Conservation (phyloP, 1,140 invertebrate genomes). For the Megalopta genalis region DNA sequence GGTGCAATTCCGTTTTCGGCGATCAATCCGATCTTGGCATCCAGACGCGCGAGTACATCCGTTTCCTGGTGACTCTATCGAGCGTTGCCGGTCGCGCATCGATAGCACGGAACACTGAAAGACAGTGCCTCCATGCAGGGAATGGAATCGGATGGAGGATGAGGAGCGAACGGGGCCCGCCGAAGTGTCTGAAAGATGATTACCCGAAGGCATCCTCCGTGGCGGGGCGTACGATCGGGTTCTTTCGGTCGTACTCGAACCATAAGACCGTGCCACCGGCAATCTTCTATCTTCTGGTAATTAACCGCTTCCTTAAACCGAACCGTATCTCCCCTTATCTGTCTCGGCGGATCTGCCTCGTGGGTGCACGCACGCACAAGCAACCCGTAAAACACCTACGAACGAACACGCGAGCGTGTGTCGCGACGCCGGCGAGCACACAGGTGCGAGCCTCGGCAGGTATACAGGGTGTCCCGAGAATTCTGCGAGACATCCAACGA, state of each 20-base stretch:
- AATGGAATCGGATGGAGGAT: too few relatives aligned
- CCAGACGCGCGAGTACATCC: background rate
- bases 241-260: constrained; percentile 54
- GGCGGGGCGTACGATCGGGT: constrained; percentile 22
- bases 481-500: too few relatives aligned
- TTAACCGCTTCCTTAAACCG: constrained; percentile 78
- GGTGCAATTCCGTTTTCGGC: background rate
- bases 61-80: constrained; percentile 6
- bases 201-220: constrained; percentile 45
- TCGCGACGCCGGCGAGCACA: background rate
- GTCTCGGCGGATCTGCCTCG: constrained; percentile 52
- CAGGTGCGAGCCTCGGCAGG: too few relatives aligned
- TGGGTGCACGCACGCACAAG: constrained; percentile 34
- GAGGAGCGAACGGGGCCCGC: constrained; percentile 8
- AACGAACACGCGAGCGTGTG: background rate
- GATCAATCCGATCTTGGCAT: background rate
- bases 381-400: constrained; percentile 15
- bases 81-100: background rate
- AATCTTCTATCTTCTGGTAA: constrained; percentile 76
- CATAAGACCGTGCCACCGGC: constrained; percentile 63
- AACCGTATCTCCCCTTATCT: constrained; percentile 71
- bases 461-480: too few relatives aligned
- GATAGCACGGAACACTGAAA: background rate
- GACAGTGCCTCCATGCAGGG: too few relatives aligned
- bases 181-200: constrained; percentile 53